Evolutionary conservation across 1,140 invertebrate genomes (phyloP).

Genomic region (Lepidurus packardi): DNA sequence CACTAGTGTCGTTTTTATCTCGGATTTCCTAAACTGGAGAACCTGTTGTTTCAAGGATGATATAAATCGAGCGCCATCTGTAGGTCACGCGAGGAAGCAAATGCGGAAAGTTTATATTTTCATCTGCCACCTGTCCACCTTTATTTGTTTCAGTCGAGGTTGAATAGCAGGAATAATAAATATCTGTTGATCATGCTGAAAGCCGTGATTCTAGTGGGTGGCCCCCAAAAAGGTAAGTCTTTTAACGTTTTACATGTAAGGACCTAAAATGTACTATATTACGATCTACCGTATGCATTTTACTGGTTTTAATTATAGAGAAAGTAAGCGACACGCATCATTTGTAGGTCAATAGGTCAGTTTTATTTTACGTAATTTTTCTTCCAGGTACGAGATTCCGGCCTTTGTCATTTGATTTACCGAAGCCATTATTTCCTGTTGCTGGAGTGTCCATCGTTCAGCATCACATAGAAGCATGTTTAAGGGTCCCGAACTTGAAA

Average conservation of each 20-base stretch:
- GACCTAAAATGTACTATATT: conserved; percentile 1
- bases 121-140: not conserved
- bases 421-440: conserved; percentile 94
- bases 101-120: not conserved
- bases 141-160: not conserved
- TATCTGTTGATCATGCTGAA: conserved; percentile 46
- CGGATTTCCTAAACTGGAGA: too few relatives aligned
- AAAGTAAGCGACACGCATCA: not conserved
- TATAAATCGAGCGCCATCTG: too few relatives aligned
- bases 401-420: conserved; percentile 89
- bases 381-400: conserved; percentile 86
- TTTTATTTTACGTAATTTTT: conserved; percentile 39
- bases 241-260: conserved; percentile 19
- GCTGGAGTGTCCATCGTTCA: conserved; percentile 91
- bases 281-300: not conserved
- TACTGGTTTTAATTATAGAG: conserved; percentile 24
- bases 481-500: conserved; percentile 65
- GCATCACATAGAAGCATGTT: conserved; percentile 94
- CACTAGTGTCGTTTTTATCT: too few relatives aligned
- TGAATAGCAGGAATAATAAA: not conserved
- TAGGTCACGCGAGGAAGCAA: not conserved
- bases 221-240: conserved; percentile 56
- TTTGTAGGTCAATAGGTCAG: conserved; percentile 31
- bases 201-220: conserved; percentile 59
- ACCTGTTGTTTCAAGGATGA: too few relatives aligned